Conservation (phyloP, 2,888 invertebrate genomes). For the Abscondita cerata region DNA sequence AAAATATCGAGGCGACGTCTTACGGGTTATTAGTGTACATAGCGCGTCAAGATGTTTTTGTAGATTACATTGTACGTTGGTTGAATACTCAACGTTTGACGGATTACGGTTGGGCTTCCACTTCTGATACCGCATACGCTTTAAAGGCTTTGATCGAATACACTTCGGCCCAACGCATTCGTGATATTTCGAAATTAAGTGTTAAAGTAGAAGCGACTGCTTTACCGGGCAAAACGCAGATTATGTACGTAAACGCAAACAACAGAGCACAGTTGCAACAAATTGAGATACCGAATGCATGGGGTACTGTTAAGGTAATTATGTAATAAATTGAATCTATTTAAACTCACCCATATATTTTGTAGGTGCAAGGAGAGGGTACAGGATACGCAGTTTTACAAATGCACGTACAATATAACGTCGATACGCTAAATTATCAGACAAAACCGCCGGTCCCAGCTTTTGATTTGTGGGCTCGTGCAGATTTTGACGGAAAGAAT, state of each 20-base stretch:
- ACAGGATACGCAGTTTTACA: constrained; percentile 95
- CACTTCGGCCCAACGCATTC: constrained; percentile 82
- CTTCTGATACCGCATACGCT: constrained; percentile 84
- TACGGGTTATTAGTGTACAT: constrained; percentile 91
- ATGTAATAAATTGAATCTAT: not conserved
- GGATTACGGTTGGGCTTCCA: constrained; percentile 69
- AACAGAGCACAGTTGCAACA: constrained; percentile 81
- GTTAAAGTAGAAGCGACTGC: constrained; percentile 88
- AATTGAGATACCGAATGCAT: constrained; percentile 88
- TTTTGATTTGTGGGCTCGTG: constrained; percentile 79
- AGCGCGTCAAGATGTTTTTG: constrained; percentile 79
- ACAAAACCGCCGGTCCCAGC: constrained; percentile 81
- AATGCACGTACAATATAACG: constrained; percentile 92
- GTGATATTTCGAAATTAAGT: constrained; percentile 81
- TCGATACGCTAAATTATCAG: constrained; percentile 83
- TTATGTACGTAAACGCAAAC: constrained; percentile 73
- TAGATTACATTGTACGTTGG: constrained; percentile 90
- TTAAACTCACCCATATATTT: not conserved
- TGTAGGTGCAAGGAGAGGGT: constrained; percentile 81
- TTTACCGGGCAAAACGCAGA: constrained; percentile 66
- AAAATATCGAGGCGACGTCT: constrained; percentile 92
- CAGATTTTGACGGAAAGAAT: constrained; percentile 86
- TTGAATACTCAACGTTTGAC: constrained; percentile 85
- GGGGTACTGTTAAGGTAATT: constrained; percentile 83
- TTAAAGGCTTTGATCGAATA: constrained; percentile 90